These are phyloP conservation scores for Amphipyra tragopoginis DNA, from an alignment of 2,888 invertebrate species.

Conservation along the genomic window DNA sequence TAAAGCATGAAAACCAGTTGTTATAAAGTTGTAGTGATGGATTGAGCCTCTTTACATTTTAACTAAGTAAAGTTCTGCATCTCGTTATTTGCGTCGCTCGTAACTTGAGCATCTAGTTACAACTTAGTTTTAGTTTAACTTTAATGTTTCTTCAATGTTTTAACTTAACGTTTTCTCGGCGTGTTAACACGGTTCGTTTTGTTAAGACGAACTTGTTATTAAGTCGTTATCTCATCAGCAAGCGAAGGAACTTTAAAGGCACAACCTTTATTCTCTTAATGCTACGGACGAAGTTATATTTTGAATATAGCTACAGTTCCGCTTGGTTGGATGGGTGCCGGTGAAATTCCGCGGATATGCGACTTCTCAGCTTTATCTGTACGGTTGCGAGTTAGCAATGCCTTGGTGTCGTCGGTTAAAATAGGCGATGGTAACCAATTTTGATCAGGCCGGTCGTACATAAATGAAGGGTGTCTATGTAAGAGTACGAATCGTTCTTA, in stretches of 20 bases:
- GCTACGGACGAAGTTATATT: no score
- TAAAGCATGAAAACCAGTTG: background rate
- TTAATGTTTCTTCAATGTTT: conserved; percentile 4
- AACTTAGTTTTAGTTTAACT: background rate
- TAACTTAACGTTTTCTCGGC: background rate
- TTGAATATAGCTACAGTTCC: no score
- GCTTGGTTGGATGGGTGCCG: no score
- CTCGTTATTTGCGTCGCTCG: conserved; percentile 7
- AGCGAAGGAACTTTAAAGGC: background rate
- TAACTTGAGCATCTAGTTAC: conserved; percentile 5
- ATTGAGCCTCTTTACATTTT: background rate
- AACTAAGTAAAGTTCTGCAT: conserved; percentile 13
- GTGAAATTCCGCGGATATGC: no score
- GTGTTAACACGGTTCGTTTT: background rate
- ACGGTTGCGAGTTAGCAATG: no score
- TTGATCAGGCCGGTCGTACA: no score
- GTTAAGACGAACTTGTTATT: background rate
- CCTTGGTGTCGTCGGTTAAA: no score
- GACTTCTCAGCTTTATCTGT: no score
- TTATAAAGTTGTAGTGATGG: conserved; percentile 1
- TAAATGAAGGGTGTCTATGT: no score
- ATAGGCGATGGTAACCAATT: no score
- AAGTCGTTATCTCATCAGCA: background rate
- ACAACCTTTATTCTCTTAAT: no score
- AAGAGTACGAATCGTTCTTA: no score